A percentile compares a stretch with the other conserved stretches of the same genome.
Conservation (phyloP, 2,797 vertebrate species). For the Vultur gryphus region DNA sequence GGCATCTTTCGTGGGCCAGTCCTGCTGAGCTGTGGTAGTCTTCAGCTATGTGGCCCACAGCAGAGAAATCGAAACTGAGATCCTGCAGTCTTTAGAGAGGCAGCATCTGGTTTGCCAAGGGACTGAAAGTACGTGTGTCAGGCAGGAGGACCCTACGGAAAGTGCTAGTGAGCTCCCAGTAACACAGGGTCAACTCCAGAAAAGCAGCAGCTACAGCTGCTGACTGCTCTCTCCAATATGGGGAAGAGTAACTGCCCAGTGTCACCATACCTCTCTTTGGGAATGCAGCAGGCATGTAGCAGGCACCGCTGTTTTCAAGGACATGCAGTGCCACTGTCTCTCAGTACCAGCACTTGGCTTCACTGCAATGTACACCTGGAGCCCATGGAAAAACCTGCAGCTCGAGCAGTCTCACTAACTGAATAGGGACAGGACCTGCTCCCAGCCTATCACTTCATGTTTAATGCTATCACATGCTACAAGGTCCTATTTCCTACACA, state of each 20-base stretch:
- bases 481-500: background rate
- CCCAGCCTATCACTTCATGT: background rate
- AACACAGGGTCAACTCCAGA: background rate
- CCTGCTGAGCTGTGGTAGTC: background rate
- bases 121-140: accelerated
- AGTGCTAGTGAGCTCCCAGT: background rate
- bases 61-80: background rate
- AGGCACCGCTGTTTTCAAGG: background rate
- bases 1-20: background rate
- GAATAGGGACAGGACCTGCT: background rate
- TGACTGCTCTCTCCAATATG: background rate
- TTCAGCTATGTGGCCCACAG: background rate
- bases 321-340: background rate
- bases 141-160: background rate
- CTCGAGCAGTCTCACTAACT: background rate
- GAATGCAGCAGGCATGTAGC: background rate
- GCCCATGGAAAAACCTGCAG: background rate
- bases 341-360: background rate
- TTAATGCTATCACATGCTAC: background rate
- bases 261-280: background rate
- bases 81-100: background rate
- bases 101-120: background rate
- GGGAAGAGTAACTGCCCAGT: background rate
- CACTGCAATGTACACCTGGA: background rate
- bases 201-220: background rate